These are phyloP conservation scores for Rhynchomys soricoides DNA, from an alignment of 2,113 vertebrate genomes.

Conservation along the genomic window DNA sequence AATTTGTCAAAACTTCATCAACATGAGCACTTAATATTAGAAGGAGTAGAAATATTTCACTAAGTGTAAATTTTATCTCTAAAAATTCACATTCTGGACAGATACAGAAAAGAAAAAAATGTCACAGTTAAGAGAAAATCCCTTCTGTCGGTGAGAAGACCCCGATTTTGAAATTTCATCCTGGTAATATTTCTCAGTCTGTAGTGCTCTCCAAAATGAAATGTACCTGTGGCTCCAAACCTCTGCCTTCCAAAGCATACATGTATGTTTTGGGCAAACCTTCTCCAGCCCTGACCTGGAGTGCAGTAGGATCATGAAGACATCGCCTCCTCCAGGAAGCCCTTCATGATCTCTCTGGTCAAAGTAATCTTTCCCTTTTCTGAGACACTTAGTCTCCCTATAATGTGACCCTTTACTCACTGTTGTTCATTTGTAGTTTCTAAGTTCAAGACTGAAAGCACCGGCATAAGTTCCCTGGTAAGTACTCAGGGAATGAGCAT, in stretches of 20 bases:
- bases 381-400: neutral
- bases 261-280: neutral
- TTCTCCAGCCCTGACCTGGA: rapidly evolving
- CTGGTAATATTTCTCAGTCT: neutral
- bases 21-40: neutral
- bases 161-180: neutral
- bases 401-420: neutral
- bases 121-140: neutral
- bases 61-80: neutral
- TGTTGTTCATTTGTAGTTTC: neutral
- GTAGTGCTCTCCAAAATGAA: neutral
- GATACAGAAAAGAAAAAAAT: slow-evolving; percentile 7
- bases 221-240: neutral
- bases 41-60: neutral
- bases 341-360: neutral
- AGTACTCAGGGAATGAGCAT: neutral
- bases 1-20: slow-evolving; percentile 52
- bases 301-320: neutral
- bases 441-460: neutral
- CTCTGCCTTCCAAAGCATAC: neutral
- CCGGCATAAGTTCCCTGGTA: neutral
- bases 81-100: neutral
- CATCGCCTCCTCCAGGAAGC: neutral
- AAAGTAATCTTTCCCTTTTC: neutral
- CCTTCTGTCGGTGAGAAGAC: neutral